A percentile compares a stretch with the other conserved stretches of the same genome.
Evolutionary conservation across 2,888 invertebrate genomes (phyloP).

Genomic region (Ctena decussata): DNA sequence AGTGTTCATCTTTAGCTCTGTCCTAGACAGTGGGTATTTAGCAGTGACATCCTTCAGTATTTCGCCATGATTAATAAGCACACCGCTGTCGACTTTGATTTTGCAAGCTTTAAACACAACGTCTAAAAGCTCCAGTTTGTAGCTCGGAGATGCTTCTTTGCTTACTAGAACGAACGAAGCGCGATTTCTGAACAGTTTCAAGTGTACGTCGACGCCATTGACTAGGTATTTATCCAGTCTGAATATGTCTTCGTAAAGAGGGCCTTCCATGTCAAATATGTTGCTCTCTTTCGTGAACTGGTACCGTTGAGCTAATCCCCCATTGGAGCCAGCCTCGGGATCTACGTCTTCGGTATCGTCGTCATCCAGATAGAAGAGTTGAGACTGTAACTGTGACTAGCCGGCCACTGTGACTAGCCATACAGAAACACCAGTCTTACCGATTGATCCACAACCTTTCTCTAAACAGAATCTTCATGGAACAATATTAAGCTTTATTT

Average conservation of each 20-base stretch:
- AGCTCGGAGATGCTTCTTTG: background rate
- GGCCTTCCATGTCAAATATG: constrained; percentile 30
- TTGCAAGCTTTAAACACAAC: too few species aligned
- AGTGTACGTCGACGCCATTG: constrained; percentile 37
- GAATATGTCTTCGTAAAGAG: constrained; percentile 44
- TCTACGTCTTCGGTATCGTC: constrained; percentile 17
- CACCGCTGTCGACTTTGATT: too few species aligned
- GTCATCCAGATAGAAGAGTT: constrained; percentile 16
- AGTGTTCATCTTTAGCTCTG: constrained; percentile 11
- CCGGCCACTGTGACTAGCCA: too few species aligned
- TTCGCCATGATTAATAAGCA: background rate
- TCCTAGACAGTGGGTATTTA: background rate
- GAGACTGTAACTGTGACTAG: constrained; percentile 36
- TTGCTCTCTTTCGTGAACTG: constrained; percentile 17
- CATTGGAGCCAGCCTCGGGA: constrained; percentile 15
- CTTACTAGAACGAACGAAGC: background rate
- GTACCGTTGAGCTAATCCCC: constrained; percentile 21
- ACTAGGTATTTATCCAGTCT: constrained; percentile 36
- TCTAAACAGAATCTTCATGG: too few species aligned
- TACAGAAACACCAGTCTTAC: too few species aligned
- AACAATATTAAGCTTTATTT: too few species aligned
- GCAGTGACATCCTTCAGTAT: background rate
- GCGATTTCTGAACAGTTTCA: constrained; percentile 28
- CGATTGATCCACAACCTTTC: too few species aligned
- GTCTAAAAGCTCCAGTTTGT: background rate